A percentile compares a stretch with the other conserved stretches of the same genome.
Conservation (phyloP, 2,113 vertebrate genomes). For the Oreochromis aureus region DNA sequence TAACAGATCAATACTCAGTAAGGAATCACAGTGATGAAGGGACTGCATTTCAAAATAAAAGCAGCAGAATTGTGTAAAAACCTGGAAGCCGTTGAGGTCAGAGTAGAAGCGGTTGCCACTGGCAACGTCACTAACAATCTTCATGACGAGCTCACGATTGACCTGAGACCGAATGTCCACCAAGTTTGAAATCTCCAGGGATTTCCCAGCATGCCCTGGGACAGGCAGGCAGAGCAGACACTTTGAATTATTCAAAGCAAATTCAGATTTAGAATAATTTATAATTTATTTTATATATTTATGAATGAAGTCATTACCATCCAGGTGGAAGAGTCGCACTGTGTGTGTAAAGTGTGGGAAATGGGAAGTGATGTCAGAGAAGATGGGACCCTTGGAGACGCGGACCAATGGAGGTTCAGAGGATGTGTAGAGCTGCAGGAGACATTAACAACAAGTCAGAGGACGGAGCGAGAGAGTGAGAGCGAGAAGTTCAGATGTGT, state of each 20-base stretch:
- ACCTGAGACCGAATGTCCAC: conserved; percentile 88
- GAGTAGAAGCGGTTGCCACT: conserved; percentile 83
- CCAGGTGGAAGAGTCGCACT: conserved; percentile 77
- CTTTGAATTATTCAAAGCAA: background rate
- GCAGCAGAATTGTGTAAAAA: conserved; percentile 16
- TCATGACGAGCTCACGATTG: conserved; percentile 90
- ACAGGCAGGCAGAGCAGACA: background rate
- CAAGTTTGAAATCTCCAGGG: conserved; percentile 84
- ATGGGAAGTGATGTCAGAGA: conserved; percentile 84
- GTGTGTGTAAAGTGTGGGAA: conserved; percentile 82
- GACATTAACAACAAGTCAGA: background rate
- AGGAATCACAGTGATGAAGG: background rate
- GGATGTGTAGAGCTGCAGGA: conserved; percentile 75
- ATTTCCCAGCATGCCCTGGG: conserved; percentile 70
- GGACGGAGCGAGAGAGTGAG: background rate
- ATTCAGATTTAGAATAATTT: background rate
- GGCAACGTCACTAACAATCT: conserved; percentile 79
- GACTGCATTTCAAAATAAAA: background rate
- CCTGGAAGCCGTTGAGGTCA: conserved; percentile 95
- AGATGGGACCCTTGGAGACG: conserved; percentile 80
- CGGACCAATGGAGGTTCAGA: conserved; percentile 73
- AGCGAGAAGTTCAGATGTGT: background rate
- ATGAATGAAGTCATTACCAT: conserved; percentile 70
- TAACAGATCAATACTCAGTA: background rate
- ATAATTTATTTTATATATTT: background rate